Percentiles rank a stretch among this genome's conserved stretches.
Conservation (phyloP, 2,888 invertebrate genomes). For the Dryocosmus kuriphilus region DNA sequence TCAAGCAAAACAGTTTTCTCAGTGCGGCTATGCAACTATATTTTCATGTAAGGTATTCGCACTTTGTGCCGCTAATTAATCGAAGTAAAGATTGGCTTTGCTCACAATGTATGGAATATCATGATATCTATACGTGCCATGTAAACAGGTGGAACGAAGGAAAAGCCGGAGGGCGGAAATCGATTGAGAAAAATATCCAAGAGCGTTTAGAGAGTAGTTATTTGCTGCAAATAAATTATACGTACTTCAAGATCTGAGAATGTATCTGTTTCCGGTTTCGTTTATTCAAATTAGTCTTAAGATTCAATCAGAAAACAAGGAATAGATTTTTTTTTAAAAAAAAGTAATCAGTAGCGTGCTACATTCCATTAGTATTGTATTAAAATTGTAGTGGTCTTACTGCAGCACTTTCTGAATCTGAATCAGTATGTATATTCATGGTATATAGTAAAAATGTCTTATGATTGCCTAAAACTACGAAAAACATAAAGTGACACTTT, state of each 20-base stretch:
- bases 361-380: too few relatives aligned
- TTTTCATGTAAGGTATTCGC: background rate
- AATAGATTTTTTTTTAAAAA: too few relatives aligned
- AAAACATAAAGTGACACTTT: too few relatives aligned
- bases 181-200: background rate
- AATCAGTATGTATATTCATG: too few relatives aligned
- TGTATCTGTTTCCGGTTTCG: background rate
- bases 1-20: too few relatives aligned
- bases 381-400: too few relatives aligned
- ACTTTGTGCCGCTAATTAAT: background rate
- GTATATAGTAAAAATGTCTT: too few relatives aligned
- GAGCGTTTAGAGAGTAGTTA: background rate
- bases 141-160: conserved; percentile 7
- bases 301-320: too few relatives aligned
- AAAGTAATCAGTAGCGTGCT: too few relatives aligned
- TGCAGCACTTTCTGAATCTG: too few relatives aligned
- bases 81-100: background rate
- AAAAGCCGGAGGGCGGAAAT: background rate
- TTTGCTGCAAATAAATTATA: background rate
- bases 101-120: background rate
- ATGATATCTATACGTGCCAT: background rate
- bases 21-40: too few relatives aligned
- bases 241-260: background rate
- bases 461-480: too few relatives aligned
- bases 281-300: background rate